phyloP scores from a whole-genome alignment of 2,113 vertebrate genomes.

The Toxostoma redivivum region DNA sequence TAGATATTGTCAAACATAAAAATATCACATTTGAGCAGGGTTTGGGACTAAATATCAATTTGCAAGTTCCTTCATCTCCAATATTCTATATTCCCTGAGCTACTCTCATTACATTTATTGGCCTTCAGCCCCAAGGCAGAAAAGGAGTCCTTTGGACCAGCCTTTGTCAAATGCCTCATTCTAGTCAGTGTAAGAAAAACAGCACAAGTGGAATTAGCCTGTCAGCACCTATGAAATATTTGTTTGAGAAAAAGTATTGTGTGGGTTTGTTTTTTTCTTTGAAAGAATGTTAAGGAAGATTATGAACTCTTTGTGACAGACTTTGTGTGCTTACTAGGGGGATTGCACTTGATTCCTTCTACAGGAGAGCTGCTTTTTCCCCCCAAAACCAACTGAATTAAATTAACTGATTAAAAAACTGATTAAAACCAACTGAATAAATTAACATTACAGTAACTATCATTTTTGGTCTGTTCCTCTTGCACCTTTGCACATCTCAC shows the following conservation, averaged over 20 bases:
- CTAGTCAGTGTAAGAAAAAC: neutral
- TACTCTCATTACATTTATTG: neutral
- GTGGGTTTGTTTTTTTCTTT: neutral
- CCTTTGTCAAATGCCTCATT: neutral
- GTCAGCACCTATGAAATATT: neutral
- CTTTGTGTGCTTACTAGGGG: neutral
- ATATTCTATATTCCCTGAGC: neutral
- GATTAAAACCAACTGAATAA: neutral
- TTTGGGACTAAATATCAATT: neutral
- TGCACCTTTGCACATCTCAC: neutral
- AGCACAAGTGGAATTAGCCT: neutral
- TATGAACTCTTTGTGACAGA: neutral
- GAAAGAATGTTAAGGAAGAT: neutral
- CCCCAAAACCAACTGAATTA: neutral
- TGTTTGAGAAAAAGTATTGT: neutral
- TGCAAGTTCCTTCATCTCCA: neutral
- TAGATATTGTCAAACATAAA: neutral
- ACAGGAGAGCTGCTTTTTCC: neutral
- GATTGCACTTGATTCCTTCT: neutral
- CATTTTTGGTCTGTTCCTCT: neutral
- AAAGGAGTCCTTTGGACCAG: neutral
- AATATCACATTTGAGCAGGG: neutral
- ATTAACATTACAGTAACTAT: neutral
- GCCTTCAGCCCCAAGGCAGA: neutral
- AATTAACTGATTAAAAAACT: too few relatives aligned